Percentiles rank a stretch among this genome's conserved stretches.
Evolutionary conservation across 2,888 invertebrate genomes (phyloP).

Genomic region (Adineta ricciae): DNA sequence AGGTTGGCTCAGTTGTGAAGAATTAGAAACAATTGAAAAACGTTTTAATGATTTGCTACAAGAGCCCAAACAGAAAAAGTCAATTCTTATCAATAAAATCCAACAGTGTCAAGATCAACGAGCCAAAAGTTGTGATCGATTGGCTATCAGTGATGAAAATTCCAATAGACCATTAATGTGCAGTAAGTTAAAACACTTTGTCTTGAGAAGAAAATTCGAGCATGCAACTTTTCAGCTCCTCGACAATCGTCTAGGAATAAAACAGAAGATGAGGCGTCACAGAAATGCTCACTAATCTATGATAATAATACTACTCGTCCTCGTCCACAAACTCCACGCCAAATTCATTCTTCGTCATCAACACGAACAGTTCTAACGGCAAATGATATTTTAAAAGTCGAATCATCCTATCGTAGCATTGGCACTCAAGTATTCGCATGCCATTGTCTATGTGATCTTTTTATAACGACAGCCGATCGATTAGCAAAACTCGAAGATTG

Average conservation of each 20-base stretch:
- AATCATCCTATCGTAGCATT: slow-evolving; percentile 30
- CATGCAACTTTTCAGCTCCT: too few species aligned
- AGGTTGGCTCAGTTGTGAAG: slow-evolving; percentile 10
- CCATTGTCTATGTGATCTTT: slow-evolving; percentile 25
- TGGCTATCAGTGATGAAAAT: background rate
- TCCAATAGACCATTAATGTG: background rate
- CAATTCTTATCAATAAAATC: background rate
- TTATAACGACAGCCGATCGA: slow-evolving; percentile 25
- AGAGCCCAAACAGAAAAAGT: background rate
- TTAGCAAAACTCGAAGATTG: slow-evolving; percentile 30
- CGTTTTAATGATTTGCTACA: slow-evolving; percentile 19
- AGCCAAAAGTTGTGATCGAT: slow-evolving; percentile 15
- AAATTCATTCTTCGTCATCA: background rate
- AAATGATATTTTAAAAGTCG: slow-evolving; percentile 25
- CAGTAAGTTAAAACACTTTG: background rate
- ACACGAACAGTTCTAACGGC: background rate
- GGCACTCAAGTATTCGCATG: slow-evolving; percentile 26
- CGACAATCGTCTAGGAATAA: background rate
- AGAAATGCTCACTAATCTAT: background rate
- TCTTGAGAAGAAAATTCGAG: too few species aligned
- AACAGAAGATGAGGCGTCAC: background rate
- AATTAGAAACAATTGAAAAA: slow-evolving; percentile 18
- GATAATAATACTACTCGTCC: background rate
- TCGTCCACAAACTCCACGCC: background rate
- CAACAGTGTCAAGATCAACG: background rate